Evolutionary conservation across 2,797 vertebrate species (phyloP), one percentile per base, ranked within the genome.

Genomic region (Acanthiza pusilla): DNA sequence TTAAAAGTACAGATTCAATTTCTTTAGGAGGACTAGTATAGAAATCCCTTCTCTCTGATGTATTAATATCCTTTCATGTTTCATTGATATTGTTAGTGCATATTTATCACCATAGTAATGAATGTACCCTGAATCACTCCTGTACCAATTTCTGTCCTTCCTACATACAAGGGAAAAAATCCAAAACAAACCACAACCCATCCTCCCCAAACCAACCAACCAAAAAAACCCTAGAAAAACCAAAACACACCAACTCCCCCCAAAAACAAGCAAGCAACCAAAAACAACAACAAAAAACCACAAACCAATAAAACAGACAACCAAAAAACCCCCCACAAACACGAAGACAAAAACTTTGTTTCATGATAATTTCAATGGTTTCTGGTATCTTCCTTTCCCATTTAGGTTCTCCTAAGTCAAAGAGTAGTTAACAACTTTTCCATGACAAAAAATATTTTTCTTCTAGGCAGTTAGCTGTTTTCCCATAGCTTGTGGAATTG

Each of bases 201-300:
- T n/a, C 4, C 9, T 20, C 10, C 5, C 10, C 43, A 42, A 57
- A 50, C 7, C 40, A 42, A 32, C 4, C 4, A 3, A 30, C 8
- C 6, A 38, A 67, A 60, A 75, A 50, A 21, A 14, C 2, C 4
- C 12, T 43, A 13, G 67, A n/a, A 43, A 43, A 17, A 2, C 3
- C 3, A 7, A 50, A 43, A 7, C 2, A 3, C 6, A 36, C 2
- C 14, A 34, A 11, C 3, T 4, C 3, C 7, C 26, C 30, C 22
- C 32, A 17, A 48, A 47, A 50, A 0, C 9, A 30, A 65, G 4
- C 3, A 74, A 66, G 7, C 18, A 58, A 18, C 6, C 10, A 43
- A 36, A 73, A 66, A 25, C 42, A 4, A 13, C 30, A 25, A 36
- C 10, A 38, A 7, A 15, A 53, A 7, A 10, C 13, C 40, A 42